Base-by-base conservation (phyloP, 2,888 invertebrate species). In the Cataglyphis livida region DNA sequence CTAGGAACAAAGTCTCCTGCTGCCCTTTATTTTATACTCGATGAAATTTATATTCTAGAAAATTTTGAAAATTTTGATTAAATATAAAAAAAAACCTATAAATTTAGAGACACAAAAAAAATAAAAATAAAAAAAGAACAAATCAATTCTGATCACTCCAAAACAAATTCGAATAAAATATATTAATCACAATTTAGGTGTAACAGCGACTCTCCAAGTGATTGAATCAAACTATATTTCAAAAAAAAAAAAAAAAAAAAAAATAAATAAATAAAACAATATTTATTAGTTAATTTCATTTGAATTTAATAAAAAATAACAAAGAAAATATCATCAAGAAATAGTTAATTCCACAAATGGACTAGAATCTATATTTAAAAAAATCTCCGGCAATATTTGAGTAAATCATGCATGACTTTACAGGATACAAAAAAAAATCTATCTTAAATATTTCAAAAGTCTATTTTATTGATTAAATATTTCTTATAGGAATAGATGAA, bases 11-110 rank as follows among this genome's bases (percentile, higher is more conserved):
- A 28, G 21, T 25, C n/a, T 74, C 62, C 21, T 61, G 25, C 32
- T 70, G 44, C 35, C 35, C 65, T 65, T 54, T 68, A 61, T 44
- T 41, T 10, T 48, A 15, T 1, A 32, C 38, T 64, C 44, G 48
- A 44, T 74, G 38, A 68, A 84, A 84, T 82, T 70, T 82, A 82
- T 81, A 70, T 76, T 68, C 65, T 32, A 28, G 48, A 48, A 75
- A 82, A 76, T 65, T 70, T 71, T 21, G 21, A 74, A 54, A 6
- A 35, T n/a, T n/a, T n/a, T 25, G 41, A 28, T 41, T n/a, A 12
- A 78, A 15, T 0, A 28, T 21, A 35, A 10, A 38, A 44, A 57
- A 15, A 35, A 73, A 15, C 5, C 1, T 15, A 5, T 35, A 35
- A 71, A 1, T 51, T n/a, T 7, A 70, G 10, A 57, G n/a, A 6